phyloP scores from a whole-genome alignment of 2,113 vertebrate genomes.

The Sapajus apella region DNA sequence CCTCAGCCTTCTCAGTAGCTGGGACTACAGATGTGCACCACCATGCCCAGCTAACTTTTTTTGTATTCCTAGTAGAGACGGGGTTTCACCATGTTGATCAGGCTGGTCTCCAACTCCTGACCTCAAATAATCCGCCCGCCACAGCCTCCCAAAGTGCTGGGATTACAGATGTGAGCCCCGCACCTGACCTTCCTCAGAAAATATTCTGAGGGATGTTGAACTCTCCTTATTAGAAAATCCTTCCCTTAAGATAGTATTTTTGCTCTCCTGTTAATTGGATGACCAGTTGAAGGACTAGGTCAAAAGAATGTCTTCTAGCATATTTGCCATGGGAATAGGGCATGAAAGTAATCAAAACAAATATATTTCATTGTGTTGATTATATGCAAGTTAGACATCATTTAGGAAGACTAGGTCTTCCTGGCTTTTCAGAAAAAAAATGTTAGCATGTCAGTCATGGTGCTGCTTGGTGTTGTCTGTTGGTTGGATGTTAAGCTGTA shows the following conservation, averaged over 20 bases:
- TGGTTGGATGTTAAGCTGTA: not conserved
- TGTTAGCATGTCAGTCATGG: not conserved
- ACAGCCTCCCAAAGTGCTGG: no score
- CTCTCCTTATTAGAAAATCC: not conserved
- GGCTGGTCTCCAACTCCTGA: no score
- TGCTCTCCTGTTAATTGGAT: not conserved
- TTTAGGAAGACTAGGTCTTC: not conserved
- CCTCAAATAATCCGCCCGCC: no score
- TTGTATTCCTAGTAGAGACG: no score
- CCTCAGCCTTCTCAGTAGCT: no score
- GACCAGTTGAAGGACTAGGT: not conserved
- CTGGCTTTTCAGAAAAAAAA: not conserved
- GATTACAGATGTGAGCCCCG: no score
- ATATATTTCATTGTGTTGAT: not conserved
- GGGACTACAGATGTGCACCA: no score
- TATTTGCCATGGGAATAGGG: not conserved
- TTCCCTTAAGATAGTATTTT: not conserved
- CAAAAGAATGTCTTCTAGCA: slow-evolving; percentile 9
- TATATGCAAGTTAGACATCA: not conserved
- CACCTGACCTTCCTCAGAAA: not conserved
- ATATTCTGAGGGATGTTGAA: slow-evolving; percentile 6
- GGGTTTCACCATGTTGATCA: no score
- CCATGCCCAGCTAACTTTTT: no score
- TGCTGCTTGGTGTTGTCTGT: not conserved
- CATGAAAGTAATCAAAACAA: not conserved